Base-by-base conservation (phyloP, 2,797 vertebrate species). In the Phaenicophaeus curvirostris region DNA sequence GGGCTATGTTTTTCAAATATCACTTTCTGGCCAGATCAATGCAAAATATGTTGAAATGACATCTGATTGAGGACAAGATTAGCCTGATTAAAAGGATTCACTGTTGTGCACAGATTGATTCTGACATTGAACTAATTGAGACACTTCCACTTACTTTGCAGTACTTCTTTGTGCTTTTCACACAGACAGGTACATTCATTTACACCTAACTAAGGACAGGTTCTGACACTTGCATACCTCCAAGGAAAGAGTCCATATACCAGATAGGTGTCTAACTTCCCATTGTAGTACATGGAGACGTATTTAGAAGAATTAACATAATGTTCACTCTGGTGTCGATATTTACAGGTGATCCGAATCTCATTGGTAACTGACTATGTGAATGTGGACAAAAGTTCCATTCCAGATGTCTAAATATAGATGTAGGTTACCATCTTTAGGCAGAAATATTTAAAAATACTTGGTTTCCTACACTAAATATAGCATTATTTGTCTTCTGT, bases 361-460 rank as follows among this genome's bases (percentile, higher is more conserved):
- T 17, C 17, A 51, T 15, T 87, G 44, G 18, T 85, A 72, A 76
- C 79, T 73, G 76, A 4, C 7, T 50, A 17, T 25, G 62, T 31
- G 24, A 85, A 84, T 20, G 8, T 46, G 33, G 50, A 85, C 30
- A 8, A 72, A 62, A 92, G 59, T 55, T 27, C 17, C 18, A 53
- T 8, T 91, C 20, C 17, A 74, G 21, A 57, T 61, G 15, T 27
- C 53, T 92, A 89, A 92, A 92, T 68, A 66, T 17, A 69, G 35
- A 82, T 39, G 24, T 57, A 76, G 20, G 48, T 66, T 91, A 73
- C 21, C 21, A 57, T 44, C 28, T 74, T 90, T 46, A 74, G 20
- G 39, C 15, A 74, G 37, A 93, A 93, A 35, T n/a, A 69, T 31
- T 86, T 54, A 42, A 75, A 92, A 89, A 93, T 39, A 59, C 19